Percentiles rank a stretch among this genome's conserved stretches.
phyloP scores from a whole-genome alignment of 1,140 invertebrate species.

The Zelostemma sp. region DNA sequence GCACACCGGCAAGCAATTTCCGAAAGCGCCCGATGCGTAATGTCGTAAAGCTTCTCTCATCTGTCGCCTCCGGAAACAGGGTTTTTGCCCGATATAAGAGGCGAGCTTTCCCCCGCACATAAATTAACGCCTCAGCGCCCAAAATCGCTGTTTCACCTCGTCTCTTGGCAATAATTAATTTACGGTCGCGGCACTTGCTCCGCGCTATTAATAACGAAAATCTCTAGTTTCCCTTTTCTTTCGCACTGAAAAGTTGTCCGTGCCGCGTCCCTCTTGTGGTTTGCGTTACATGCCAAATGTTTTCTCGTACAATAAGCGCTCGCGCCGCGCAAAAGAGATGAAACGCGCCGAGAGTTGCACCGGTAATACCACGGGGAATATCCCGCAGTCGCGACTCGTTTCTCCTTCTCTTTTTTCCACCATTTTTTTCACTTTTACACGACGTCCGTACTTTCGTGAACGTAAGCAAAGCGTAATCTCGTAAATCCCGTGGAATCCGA shows the following conservation, averaged over 20 bases:
- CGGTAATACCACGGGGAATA: conserved; percentile 37
- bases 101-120: conserved; percentile 7
- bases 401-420: conserved; percentile 8
- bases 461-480: conserved; percentile 33
- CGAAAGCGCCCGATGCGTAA: not conserved
- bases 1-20: not conserved
- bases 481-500: conserved; percentile 42
- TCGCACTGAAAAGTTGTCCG: conserved; percentile 29
- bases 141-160: conserved; percentile 10
- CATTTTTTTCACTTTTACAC: conserved; percentile 21
- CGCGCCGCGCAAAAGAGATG: conserved; percentile 35
- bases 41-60: not conserved
- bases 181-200: conserved; percentile 27
- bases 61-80: conserved; percentile 7
- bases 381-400: conserved; percentile 19
- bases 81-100: conserved; percentile 23
- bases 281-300: conserved; percentile 49
- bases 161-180: conserved; percentile 46
- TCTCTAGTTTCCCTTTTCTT: conserved; percentile 50
- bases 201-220: conserved; percentile 48
- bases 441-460: conserved; percentile 11
- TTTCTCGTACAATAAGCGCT: conserved; percentile 44
- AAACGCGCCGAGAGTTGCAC: conserved; percentile 40
- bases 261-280: conserved; percentile 42
- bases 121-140: conserved; percentile 31